Percentiles rank a stretch among this genome's conserved stretches.
Conservation (phyloP, 2,797 vertebrate genomes). For the Scolopax rusticola region DNA sequence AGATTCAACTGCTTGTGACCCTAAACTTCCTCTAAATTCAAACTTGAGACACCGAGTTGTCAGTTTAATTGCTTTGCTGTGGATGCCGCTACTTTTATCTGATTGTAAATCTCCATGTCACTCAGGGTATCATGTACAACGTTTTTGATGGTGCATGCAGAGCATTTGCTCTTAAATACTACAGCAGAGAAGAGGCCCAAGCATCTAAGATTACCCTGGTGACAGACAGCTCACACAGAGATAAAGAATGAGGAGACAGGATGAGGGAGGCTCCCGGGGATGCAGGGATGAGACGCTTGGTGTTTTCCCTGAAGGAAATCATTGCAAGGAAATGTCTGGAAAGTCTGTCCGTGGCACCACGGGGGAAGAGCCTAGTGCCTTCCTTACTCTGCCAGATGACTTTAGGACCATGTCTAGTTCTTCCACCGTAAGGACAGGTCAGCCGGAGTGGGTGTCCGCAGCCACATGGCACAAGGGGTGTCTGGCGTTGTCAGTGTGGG, state of each 20-base stretch:
- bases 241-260: not conserved
- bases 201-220: not conserved
- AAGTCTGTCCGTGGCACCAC: not conserved
- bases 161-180: not conserved
- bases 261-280: not conserved
- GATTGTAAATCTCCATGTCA: not conserved
- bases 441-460: not conserved
- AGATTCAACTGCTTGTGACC: not conserved
- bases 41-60: not conserved
- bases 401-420: not conserved
- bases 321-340: not conserved
- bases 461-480: not conserved
- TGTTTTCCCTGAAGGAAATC: not conserved
- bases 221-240: not conserved
- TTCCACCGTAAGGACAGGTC: not conserved
- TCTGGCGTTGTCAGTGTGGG: accelerated
- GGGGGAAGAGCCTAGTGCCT: not conserved
- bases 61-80: slow-evolving; percentile 1
- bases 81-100: not conserved
- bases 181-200: not conserved
- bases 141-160: not conserved
- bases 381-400: not conserved
- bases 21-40: slow-evolving; percentile 1
- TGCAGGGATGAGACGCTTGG: not conserved
- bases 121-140: not conserved